Percentiles rank a stretch among this genome's conserved stretches.
Evolutionary conservation across 2,797 vertebrate genomes (phyloP).

Genomic region (Anguilla obscura): DNA sequence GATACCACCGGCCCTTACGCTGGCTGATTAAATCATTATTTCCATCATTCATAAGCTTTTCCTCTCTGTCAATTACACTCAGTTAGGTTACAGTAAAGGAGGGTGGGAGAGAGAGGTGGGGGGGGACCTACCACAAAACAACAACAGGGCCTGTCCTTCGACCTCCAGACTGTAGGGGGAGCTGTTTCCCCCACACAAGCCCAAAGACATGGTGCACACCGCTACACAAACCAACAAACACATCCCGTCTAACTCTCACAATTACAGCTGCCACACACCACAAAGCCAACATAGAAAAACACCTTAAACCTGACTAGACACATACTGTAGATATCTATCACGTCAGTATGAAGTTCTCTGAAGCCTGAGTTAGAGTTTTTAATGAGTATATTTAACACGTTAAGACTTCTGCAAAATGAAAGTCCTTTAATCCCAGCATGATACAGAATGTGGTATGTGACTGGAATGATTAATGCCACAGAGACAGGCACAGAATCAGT

Average conservation of each 20-base stretch:
- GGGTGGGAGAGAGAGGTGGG: not conserved
- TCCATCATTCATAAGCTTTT: not conserved
- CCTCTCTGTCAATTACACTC: not conserved
- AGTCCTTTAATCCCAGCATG: not conserved
- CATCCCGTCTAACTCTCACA: not conserved
- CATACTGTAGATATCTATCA: not conserved
- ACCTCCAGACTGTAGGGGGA: not conserved
- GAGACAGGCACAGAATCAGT: not conserved
- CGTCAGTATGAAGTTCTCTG: not conserved
- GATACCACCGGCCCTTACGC: not conserved
- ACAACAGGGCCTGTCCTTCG: not conserved
- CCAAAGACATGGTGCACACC: not conserved
- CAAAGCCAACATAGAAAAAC: not conserved
- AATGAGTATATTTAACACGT: not conserved
- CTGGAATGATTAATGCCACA: not conserved
- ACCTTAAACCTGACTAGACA: not conserved
- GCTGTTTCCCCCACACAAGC: not conserved
- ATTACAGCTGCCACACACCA: not conserved
- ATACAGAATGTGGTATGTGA: not conserved
- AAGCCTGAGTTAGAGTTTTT: not conserved
- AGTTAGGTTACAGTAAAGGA: not conserved
- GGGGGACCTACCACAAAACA: too few species aligned
- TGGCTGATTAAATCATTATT: not conserved
- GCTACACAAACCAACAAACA: not conserved
- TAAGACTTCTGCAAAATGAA: not conserved